Evolutionary conservation across 2,113 vertebrate species (phyloP).

Genomic region (Tiliqua scincoides): DNA sequence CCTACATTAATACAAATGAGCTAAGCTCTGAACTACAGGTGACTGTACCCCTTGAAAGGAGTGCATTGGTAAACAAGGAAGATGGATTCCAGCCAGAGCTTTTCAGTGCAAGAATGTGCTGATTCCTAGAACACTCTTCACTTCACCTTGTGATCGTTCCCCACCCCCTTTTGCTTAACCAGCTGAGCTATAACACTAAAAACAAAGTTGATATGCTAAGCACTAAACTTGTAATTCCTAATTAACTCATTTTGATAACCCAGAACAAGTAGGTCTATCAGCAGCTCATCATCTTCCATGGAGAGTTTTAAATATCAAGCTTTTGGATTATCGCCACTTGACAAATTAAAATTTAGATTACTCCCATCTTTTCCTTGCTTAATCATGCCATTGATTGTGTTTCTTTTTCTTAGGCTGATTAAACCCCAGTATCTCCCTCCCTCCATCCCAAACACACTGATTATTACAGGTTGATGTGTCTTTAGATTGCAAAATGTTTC

Average conservation of each 20-base stretch:
- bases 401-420: slow-evolving; percentile 34
- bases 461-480: slow-evolving; percentile 13
- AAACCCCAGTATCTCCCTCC: slow-evolving; percentile 10
- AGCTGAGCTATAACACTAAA: slow-evolving; percentile 28
- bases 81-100: neutral
- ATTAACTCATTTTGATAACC: slow-evolving; percentile 56
- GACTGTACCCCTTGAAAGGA: neutral
- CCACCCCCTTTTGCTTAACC: neutral
- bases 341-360: slow-evolving; percentile 34
- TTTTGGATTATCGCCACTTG: slow-evolving; percentile 29
- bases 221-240: slow-evolving; percentile 46
- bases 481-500: neutral
- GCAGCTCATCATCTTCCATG: slow-evolving; percentile 27
- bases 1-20: neutral
- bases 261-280: slow-evolving; percentile 42
- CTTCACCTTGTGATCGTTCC: slow-evolving; percentile 34
- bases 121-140: slow-evolving; percentile 10
- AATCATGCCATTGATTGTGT: slow-evolving; percentile 24
- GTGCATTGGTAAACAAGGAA: neutral
- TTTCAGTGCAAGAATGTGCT: slow-evolving; percentile 17
- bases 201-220: slow-evolving; percentile 37
- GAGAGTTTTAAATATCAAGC: slow-evolving; percentile 41
- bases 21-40: neutral
- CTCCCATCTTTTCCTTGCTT: slow-evolving; percentile 23
- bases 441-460: neutral